Evolutionary conservation across 2,888 invertebrate species (phyloP).

Genomic region (Caenorhabditis angaria): DNA sequence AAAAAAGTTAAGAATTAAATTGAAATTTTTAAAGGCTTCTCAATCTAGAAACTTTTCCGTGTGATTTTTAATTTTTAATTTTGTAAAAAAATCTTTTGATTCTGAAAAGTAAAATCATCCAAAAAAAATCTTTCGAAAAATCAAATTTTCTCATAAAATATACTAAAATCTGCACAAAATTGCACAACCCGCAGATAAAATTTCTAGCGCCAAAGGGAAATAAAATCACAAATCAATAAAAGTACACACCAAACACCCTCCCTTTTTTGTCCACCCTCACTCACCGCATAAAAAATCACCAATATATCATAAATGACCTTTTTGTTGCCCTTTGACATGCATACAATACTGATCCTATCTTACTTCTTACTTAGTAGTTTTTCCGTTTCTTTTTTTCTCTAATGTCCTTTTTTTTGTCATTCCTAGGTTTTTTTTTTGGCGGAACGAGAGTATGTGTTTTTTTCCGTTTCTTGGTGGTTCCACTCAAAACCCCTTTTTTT

Average conservation of each 20-base stretch:
- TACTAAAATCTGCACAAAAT: too few relatives aligned
- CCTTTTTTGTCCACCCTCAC: too few relatives aligned
- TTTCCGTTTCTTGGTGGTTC: neutral
- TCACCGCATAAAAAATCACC: neutral
- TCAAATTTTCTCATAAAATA: too few relatives aligned
- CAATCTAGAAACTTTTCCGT: too few relatives aligned
- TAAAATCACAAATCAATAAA: conserved; percentile 2
- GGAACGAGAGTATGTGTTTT: neutral
- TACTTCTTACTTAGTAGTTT: neutral
- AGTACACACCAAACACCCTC: neutral
- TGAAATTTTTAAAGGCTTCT: too few relatives aligned
- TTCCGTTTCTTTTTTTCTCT: too few relatives aligned
- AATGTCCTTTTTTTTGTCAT: neutral
- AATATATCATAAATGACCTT: conserved; percentile 2
- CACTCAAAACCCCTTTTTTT: neutral
- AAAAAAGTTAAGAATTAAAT: too few relatives aligned
- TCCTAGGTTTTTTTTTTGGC: neutral
- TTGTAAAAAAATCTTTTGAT: too few relatives aligned
- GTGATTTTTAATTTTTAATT: too few relatives aligned
- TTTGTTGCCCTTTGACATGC: neutral
- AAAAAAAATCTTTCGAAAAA: too few relatives aligned
- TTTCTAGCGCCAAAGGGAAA: neutral
- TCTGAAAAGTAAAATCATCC: too few relatives aligned
- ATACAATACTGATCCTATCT: conserved; percentile 4
- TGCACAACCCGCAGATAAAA: too few relatives aligned